Evolutionary conservation across 2,797 vertebrate species (phyloP), one percentile per base, ranked within the genome.

Genomic region (Sebastes umbrosus): DNA sequence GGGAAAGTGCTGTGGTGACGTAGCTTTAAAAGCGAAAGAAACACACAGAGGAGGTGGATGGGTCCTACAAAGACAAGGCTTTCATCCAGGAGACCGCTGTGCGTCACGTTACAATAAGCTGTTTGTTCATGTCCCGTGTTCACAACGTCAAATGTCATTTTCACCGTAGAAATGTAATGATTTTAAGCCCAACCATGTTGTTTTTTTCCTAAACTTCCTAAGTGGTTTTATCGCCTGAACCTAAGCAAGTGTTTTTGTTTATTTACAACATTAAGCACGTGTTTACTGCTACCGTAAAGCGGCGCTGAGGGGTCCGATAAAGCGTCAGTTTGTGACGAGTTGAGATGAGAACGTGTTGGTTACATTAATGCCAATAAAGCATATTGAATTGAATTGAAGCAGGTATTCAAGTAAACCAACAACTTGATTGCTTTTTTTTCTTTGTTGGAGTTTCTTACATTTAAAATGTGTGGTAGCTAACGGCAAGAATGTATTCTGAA

Each of bases 401-500:
- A 39, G 13, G 1, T 63, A 12, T 71, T 79, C 6, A 16, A 14
- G 14, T 46, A 5, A 62, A 64, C 29, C 18, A 14, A 54, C 18
- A 14, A 54, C n/a, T 74, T 52, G 6, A 76, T 24, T 75, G 13
- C 66, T 83, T 46, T 18, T 9, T 22, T 20, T 75, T 78, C 75
- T 78, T 72, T 68, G 0, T 75, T 62, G 39, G 13, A 65, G 16
- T 82, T 74, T 64, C 13, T 66, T 50, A 9, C 12, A 34, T 72
- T 73, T 68, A 22, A 73, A 68, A 46, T 52, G 13, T 82, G 16
- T 27, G n/a, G n/a, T n/a, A 50, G 11, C 24, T 22, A 4, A n/a
- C 29, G 69, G 11, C 13, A 73, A 54, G 71, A 84, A 87, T 85
- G 74, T 86, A 60, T 34, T 62, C 9, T 70, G 2, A 69, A 52